Evolutionary conservation across 30 jellyfish, hydroid and myxozoan genomes (phyloP).

Genomic region (Mastigias papua): DNA sequence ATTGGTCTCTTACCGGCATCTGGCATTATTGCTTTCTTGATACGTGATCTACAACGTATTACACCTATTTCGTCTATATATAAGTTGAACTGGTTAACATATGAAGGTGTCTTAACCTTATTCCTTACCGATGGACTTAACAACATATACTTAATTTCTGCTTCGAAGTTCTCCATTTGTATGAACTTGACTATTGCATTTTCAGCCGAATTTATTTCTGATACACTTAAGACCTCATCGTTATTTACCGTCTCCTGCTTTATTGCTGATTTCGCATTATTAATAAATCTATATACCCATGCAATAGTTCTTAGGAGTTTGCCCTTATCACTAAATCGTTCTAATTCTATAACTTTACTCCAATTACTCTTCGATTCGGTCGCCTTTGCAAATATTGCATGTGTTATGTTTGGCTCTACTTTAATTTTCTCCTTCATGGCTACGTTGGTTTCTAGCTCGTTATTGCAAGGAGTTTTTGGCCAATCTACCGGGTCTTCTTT

Average conservation of each 20-base stretch:
- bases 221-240: background rate
- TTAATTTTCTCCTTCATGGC: background rate
- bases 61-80: too few species aligned
- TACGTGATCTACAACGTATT: too few species aligned
- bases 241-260: background rate
- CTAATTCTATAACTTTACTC: background rate
- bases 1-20: too few species aligned
- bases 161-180: too few species aligned
- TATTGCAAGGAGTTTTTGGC: background rate
- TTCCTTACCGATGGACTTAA: too few species aligned
- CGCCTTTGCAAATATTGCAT: background rate
- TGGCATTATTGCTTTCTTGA: too few species aligned
- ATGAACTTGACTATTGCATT: constrained; percentile 3
- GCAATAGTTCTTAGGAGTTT: background rate
- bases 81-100: too few species aligned
- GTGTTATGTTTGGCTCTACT: background rate
- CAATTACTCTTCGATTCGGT: background rate
- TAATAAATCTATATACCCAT: constrained; percentile 13
- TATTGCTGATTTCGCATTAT: background rate
- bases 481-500: background rate
- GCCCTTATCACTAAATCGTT: constrained; percentile 12
- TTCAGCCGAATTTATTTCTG: constrained; percentile 25
- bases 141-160: too few species aligned
- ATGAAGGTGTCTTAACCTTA: too few species aligned
- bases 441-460: background rate